Evolutionary conservation across 2,888 invertebrate species (phyloP), one percentile per base, ranked within the genome.

Genomic region (Tyria jacobaeae): DNA sequence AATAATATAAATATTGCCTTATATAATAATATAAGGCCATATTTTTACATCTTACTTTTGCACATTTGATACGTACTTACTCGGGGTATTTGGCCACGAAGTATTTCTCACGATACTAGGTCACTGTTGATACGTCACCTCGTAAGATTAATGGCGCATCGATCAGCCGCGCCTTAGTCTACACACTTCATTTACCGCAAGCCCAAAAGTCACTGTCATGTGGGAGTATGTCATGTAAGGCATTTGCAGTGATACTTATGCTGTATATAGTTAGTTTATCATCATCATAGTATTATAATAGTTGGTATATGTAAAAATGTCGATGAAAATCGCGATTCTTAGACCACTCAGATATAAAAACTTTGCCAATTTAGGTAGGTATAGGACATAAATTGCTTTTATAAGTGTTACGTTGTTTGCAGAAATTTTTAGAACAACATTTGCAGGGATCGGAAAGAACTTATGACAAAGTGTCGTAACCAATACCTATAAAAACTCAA

Each of bases 101-200:
- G 44, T 47, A 53, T 53, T 39, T 24, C 34, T 21, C 47, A 2
- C 15, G 25, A 53, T 59, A 51, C 39, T 21, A 51, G 51, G 57
- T 50, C 34, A 53, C 37, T 59, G 59, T 59, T 54, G 64, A 47
- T 47, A 64, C 35, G 63, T 73, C 64, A 25, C 39, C 47, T 57
- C 60, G 51, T 60, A 71, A 71, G 71, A 76, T 75, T 75, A 76
- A 75, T 76, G 66, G 44, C 25, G 24, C 17, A 57, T 64, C 76
- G 66, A 76, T 74, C 63, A 55, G 51, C 57, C 66, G 47, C 66
- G 57, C 74, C 74, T 59, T 60, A 56, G 24, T n/a, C 51, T 27
- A 51, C 54, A 71, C 71, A 75, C 71, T 76, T 76, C 68, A 75
- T 75, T 76, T 64, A 58, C 34, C 61, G 49, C 31, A 44, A 21